Evolutionary conservation across 2,888 invertebrate species (phyloP).

Genomic region (Limnephilus auricula): DNA sequence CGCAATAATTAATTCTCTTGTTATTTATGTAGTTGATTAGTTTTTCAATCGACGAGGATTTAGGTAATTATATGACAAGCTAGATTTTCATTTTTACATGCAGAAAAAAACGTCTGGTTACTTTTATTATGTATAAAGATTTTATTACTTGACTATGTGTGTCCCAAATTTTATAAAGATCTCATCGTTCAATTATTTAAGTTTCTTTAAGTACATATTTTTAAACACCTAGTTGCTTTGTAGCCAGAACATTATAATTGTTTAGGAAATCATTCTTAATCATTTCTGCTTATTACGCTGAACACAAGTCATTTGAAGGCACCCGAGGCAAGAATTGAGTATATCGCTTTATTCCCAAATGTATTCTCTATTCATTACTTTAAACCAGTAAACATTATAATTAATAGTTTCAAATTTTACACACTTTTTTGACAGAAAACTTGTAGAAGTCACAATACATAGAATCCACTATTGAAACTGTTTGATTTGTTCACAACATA

Average conservation of each 20-base stretch:
- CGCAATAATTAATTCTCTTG: not conserved
- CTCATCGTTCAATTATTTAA: conserved; percentile 13
- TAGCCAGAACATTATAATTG: conserved; percentile 21
- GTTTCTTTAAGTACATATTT: conserved; percentile 21
- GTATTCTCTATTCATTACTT: not conserved
- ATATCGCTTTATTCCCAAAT: not conserved
- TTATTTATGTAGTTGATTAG: not conserved
- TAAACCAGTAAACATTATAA: not conserved
- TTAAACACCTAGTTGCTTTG: conserved; percentile 45
- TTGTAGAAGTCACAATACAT: not conserved
- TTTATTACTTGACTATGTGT: not conserved
- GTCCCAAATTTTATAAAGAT: not conserved
- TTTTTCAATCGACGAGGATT: not conserved
- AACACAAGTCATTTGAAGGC: conserved; percentile 20
- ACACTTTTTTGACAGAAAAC: not conserved
- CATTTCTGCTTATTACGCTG: conserved; percentile 30
- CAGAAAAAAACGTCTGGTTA: not conserved
- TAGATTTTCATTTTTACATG: not conserved
- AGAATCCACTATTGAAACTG: not conserved
- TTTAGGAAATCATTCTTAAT: conserved; percentile 18
- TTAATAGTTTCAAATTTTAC: too few species aligned
- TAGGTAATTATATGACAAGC: not conserved
- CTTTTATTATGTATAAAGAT: not conserved
- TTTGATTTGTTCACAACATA: not conserved
- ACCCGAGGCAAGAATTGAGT: not conserved